Percentiles rank a stretch among this genome's conserved stretches.
phyloP scores from a whole-genome alignment of 2,113 vertebrate genomes.

The Callorhinus ursinus region DNA sequence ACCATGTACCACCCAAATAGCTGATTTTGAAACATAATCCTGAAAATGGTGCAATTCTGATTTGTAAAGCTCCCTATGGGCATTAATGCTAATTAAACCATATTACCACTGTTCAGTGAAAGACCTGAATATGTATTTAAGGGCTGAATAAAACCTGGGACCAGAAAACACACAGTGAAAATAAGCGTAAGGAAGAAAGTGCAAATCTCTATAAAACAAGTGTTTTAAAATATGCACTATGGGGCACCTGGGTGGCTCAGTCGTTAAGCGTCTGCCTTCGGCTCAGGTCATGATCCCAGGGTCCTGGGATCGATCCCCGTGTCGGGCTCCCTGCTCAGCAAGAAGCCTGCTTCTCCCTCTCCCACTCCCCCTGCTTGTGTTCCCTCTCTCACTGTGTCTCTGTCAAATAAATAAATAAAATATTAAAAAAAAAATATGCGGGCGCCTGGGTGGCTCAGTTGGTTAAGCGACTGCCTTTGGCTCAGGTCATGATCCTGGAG shows the following conservation, averaged over 20 bases:
- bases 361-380: no score
- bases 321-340: no score
- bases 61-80: constrained; percentile 28
- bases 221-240: constrained; percentile 9
- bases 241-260: no score
- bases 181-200: constrained; percentile 6
- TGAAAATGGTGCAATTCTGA: constrained; percentile 11
- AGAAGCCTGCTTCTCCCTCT: no score
- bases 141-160: constrained; percentile 40
- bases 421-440: not conserved
- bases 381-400: no score
- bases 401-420: no score
- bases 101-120: not conserved
- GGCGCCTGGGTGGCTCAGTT: no score
- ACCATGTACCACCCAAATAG: not conserved
- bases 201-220: constrained; percentile 24
- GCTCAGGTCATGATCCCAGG: no score
- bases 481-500: no score
- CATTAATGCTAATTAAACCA: constrained; percentile 20
- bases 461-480: no score
- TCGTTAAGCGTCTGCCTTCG: no score
- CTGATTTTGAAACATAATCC: not conserved
- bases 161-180: constrained; percentile 35
- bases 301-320: no score
- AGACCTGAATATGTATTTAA: not conserved